A percentile compares a stretch with the other conserved stretches of the same genome.
Conservation (phyloP, 2,888 invertebrate species). For the Euclidia mi region DNA sequence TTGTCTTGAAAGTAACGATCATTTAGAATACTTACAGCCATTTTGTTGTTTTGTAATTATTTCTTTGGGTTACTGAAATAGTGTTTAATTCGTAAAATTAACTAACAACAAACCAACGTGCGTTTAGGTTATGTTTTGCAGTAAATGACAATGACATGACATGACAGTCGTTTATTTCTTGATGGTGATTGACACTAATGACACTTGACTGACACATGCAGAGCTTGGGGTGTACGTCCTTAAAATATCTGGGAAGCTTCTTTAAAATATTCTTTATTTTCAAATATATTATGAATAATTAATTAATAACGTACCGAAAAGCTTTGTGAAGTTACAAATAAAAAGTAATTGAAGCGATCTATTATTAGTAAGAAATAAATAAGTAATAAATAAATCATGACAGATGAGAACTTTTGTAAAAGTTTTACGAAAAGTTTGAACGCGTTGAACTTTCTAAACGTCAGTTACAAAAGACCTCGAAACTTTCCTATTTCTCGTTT, state of each 20-base stretch:
- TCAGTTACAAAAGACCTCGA: conserved; percentile 78
- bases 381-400: not conserved
- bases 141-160: conserved; percentile 1
- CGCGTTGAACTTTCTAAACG: conserved; percentile 83
- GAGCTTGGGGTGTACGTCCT: not conserved
- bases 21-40: conserved; percentile 75
- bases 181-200: too few relatives aligned
- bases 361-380: not conserved
- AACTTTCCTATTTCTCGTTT: conserved; percentile 84
- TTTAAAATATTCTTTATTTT: too few relatives aligned
- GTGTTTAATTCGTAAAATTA: conserved; percentile 6
- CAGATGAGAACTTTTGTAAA: conserved; percentile 23
- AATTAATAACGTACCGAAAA: too few relatives aligned
- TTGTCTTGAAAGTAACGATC: too few relatives aligned
- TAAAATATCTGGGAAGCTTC: too few relatives aligned
- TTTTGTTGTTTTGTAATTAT: conserved; percentile 51
- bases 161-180: conserved; percentile 3
- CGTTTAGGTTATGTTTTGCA: conserved; percentile 32
- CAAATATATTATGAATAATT: too few relatives aligned
- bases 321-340: too few relatives aligned
- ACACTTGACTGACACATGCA: too few relatives aligned
- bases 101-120: conserved; percentile 58
- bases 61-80: not conserved
- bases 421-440: conserved; percentile 53
- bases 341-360: not conserved